Percentiles rank a stretch among this genome's conserved stretches.
phyloP scores from a whole-genome alignment of 2,888 invertebrate genomes.

The Trissolcus japonicus region DNA sequence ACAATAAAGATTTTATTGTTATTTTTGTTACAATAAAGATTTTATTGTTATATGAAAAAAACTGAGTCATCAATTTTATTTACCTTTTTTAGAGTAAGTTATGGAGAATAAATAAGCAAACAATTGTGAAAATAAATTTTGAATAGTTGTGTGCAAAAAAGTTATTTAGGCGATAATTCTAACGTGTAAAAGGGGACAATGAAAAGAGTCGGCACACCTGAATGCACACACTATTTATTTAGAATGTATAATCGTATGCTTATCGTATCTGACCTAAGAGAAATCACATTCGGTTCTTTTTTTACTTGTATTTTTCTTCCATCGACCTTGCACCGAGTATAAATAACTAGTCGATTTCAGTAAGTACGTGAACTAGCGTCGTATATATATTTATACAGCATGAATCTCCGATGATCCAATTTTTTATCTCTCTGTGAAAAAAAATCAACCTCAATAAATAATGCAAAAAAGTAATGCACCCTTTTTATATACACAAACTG shows the following conservation, averaged over 20 bases:
- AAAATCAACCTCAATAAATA: constrained; percentile 43
- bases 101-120: not conserved
- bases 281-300: constrained; percentile 71
- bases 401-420: constrained; percentile 55
- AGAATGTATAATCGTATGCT: constrained; percentile 74
- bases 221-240: constrained; percentile 75
- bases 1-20: too few species aligned
- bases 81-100: not conserved
- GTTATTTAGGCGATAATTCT: constrained; percentile 2
- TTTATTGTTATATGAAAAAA: too few species aligned
- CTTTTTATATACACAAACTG: constrained; percentile 38
- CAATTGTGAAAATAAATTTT: too few species aligned
- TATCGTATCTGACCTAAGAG: constrained; percentile 73
- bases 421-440: constrained; percentile 39
- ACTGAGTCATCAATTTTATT: too few species aligned
- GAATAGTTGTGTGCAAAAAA: too few species aligned
- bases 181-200: constrained; percentile 16
- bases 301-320: constrained; percentile 59
- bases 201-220: constrained; percentile 57
- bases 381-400: constrained; percentile 60
- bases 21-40: too few species aligned
- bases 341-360: constrained; percentile 66
- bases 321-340: constrained; percentile 68
- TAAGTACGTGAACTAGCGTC: constrained; percentile 68
- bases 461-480: constrained; percentile 39